Conservation (phyloP, 2,888 invertebrate species). For the Eristalis tenax region DNA sequence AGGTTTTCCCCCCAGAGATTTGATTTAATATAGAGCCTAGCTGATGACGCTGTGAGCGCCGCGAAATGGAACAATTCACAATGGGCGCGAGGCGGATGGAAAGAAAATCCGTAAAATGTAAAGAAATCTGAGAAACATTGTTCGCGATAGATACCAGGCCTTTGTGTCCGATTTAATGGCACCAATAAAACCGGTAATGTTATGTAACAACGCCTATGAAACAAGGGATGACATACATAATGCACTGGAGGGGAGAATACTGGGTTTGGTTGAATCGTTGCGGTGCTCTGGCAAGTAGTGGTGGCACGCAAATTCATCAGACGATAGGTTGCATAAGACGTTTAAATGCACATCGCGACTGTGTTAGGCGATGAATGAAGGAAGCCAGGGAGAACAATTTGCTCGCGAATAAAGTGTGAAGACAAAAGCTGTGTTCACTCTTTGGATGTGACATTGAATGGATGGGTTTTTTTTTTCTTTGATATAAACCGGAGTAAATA, state of each 20-base stretch:
- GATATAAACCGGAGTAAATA: no score
- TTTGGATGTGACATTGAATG: no score
- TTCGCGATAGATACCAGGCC: constrained; percentile 36
- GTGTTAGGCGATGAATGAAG: neutral
- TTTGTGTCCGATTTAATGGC: constrained; percentile 37
- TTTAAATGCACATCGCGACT: neutral
- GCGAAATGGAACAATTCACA: constrained; percentile 2
- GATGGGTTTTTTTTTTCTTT: no score
- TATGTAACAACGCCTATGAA: constrained; percentile 47
- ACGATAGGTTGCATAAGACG: neutral
- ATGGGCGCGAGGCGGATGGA: neutral
- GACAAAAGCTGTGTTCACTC: no score
- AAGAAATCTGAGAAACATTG: constrained; percentile 47
- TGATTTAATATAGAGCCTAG: neutral
- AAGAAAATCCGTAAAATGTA: constrained; percentile 26
- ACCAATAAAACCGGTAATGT: constrained; percentile 53
- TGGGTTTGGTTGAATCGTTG: neutral
- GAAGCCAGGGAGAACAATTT: no score
- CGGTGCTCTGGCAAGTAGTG: neutral
- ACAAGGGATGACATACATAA: constrained; percentile 29
- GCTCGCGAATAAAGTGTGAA: no score
- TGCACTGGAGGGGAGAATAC: neutral
- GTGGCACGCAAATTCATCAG: neutral
- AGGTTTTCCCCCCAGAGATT: neutral
- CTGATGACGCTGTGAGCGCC: neutral